Base-by-base conservation (phyloP, 1,140 invertebrate genomes). In the Asobara japonica region DNA sequence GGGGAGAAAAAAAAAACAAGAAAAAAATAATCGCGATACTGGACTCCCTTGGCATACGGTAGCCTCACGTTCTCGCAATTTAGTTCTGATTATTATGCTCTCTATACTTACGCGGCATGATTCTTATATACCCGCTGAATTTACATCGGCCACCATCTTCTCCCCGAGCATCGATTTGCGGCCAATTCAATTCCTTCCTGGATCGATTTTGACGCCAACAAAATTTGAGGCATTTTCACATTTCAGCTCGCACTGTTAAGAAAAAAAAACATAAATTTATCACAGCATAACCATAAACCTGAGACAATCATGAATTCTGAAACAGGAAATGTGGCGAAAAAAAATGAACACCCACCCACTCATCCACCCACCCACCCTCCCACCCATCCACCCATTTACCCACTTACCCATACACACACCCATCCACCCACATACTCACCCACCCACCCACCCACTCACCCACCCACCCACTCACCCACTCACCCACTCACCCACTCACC, bases 1-100 rank as follows among this genome's bases (percentile, higher is more conserved):
- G 27, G n/a, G 22, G 27, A 16, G 20, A 18, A 48, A 45, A 51
- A 48, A 48, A 16, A 48, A 48, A n/a, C 6, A 30, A 5, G 25
- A 45, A 16, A n/a, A 45, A 45, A 45, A 45, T 16, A 45, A 45
- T 45, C 7, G 13, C n/a, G 31, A 4, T 33, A 51, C 51, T 65
- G 68, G 75, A 73, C 75, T 76, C 73, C 79, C 71, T 71, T 78
- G 79, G 78, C 79, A 86, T 82, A 86, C 86, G 84, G 86, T 88
- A 87, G 86, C 86, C 79, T 86, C 86, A 88, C 86, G 86, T 87
- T 80, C 79, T 77, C 72, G 84, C 84, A 88, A 88, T 88, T 88
- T 88, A 80, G 84, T 85, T 85, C 81, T 84, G 84, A 87, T 87
- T 85, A 86, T 86, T 86, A 77, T 80, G 79, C 80, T 82, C 78